These are phyloP conservation scores for Ceratosolen solmsi DNA, from an alignment of 1,140 invertebrate species.

Conservation along the genomic window DNA sequence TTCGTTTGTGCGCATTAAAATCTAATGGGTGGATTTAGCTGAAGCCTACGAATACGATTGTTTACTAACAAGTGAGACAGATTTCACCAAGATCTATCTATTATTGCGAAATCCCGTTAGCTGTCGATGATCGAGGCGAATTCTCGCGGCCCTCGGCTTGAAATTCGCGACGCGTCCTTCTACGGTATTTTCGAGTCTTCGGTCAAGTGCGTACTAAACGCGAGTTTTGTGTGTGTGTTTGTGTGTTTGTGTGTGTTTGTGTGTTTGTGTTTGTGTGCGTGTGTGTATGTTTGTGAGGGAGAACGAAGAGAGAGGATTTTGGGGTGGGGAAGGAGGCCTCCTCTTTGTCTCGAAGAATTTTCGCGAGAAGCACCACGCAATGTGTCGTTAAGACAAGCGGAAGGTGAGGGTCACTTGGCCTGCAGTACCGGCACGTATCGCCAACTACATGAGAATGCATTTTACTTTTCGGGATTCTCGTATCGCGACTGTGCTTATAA, in stretches of 20 bases:
- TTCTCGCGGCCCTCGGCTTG: neutral
- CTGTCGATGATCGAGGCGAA: neutral
- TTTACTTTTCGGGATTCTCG: neutral
- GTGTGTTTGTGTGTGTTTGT: too few species aligned
- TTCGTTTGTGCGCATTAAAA: too few species aligned
- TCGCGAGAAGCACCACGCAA: conserved; percentile 48
- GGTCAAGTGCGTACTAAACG: neutral
- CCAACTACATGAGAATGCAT: conserved; percentile 4
- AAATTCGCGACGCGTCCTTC: conserved; percentile 55
- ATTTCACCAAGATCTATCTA: too few species aligned
- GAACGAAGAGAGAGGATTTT: conserved; percentile 32
- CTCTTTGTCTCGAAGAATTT: conserved; percentile 52
- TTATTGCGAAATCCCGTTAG: neutral
- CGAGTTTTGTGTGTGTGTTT: too few species aligned
- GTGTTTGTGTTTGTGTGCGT: too few species aligned
- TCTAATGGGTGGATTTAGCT: too few species aligned
- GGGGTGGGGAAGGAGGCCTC: conserved; percentile 45
- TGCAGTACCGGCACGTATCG: conserved; percentile 29
- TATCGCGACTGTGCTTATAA: neutral
- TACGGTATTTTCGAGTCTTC: conserved; percentile 58
- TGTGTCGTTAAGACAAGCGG: neutral
- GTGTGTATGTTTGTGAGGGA: too few species aligned
- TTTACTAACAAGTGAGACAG: too few species aligned
- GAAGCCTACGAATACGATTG: too few species aligned
- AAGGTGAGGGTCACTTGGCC: conserved; percentile 37